Evolutionary conservation across 2,797 vertebrate species (phyloP).

Genomic region (Heteromormyrus szaboi): DNA sequence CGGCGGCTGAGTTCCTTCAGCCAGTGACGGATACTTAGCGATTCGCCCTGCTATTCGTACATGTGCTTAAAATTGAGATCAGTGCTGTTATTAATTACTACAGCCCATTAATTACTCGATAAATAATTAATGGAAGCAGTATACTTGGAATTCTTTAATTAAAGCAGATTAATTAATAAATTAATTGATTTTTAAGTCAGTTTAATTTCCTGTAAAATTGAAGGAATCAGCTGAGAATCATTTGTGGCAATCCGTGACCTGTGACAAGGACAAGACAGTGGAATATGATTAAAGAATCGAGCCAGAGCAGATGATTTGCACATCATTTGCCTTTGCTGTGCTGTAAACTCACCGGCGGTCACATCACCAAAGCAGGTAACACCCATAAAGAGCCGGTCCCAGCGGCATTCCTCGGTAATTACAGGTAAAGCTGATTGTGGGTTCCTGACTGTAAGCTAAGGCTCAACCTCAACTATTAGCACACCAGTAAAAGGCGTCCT

Average conservation of each 20-base stretch:
- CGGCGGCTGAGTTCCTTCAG: neutral
- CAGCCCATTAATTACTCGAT: constrained; percentile 39
- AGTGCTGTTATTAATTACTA: constrained; percentile 36
- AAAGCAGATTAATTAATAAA: constrained; percentile 40
- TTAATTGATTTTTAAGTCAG: constrained; percentile 38
- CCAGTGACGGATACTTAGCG: neutral
- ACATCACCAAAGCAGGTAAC: neutral
- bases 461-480: neutral
- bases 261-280: constrained; percentile 16
- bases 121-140: constrained; percentile 35
- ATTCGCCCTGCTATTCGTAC: neutral
- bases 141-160: constrained; percentile 39
- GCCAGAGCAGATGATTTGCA: neutral
- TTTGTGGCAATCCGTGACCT: constrained; percentile 25
- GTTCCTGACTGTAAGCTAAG: neutral
- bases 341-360: neutral
- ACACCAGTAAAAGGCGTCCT: neutral
- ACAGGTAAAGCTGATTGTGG: neutral
- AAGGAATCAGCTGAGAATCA: constrained; percentile 23
- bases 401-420: neutral
- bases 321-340: neutral
- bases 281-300: neutral
- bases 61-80: constrained; percentile 34
- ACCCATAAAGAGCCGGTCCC: neutral
- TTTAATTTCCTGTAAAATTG: constrained; percentile 30